Conservation (phyloP, 2,888 invertebrate genomes). For the Nemotelus pantherinus region DNA sequence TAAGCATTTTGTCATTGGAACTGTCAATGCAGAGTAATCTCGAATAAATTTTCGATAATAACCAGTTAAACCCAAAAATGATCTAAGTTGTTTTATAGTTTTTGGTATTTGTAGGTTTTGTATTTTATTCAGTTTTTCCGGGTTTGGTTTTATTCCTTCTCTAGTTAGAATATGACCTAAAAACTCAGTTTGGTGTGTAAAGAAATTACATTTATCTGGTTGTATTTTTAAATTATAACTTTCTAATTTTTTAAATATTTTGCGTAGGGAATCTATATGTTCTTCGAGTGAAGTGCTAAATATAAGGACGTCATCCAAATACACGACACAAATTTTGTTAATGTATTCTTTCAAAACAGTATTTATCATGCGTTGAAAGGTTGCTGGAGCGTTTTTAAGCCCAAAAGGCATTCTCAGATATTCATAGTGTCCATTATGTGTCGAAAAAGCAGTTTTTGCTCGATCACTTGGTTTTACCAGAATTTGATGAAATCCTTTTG, state of each 20-base stretch:
- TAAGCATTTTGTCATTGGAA: conserved; percentile 33
- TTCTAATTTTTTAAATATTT: conserved; percentile 52
- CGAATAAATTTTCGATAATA: conserved; percentile 37
- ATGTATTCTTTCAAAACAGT: conserved; percentile 51
- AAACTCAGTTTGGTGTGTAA: conserved; percentile 25
- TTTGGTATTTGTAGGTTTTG: conserved; percentile 24
- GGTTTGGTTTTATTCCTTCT: neutral
- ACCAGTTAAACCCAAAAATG: conserved; percentile 35
- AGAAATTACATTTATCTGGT: conserved; percentile 35
- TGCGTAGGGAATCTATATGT: conserved; percentile 51
- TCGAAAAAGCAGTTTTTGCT: conserved; percentile 36
- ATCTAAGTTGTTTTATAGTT: conserved; percentile 25
- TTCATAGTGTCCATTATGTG: conserved; percentile 36
- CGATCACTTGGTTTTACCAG: conserved; percentile 23
- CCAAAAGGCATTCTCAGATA: conserved; percentile 40
- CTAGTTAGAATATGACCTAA: conserved; percentile 20
- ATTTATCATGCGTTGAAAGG: conserved; percentile 42
- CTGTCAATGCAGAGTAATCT: conserved; percentile 19
- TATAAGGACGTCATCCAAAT: conserved; percentile 34
- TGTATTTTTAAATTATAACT: conserved; percentile 31
- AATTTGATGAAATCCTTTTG: conserved; percentile 49
- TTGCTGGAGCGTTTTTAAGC: conserved; percentile 38
- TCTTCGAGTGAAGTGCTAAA: conserved; percentile 52
- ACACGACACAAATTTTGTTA: conserved; percentile 51
- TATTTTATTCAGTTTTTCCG: neutral